These are phyloP conservation scores for Brachypodius melanocephalos DNA, from an alignment of 2,113 vertebrate genomes.

Conservation along the genomic window DNA sequence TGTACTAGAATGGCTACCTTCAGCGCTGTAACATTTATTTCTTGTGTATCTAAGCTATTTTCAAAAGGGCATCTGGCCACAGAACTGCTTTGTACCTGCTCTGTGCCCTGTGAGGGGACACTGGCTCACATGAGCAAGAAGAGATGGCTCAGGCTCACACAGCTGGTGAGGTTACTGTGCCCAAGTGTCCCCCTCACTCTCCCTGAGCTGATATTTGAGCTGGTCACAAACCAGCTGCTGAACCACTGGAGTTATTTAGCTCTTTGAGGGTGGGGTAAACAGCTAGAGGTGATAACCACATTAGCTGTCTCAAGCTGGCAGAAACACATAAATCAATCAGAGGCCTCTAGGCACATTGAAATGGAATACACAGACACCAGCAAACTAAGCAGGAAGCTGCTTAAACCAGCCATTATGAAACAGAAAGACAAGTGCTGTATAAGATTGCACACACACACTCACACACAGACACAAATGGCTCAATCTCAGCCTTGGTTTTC, in stretches of 20 bases:
- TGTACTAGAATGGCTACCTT: background rate
- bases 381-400: background rate
- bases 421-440: background rate
- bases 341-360: constrained; percentile 5
- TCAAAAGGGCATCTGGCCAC: background rate
- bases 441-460: background rate
- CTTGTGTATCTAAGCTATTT: background rate
- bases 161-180: background rate
- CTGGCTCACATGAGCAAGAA: background rate
- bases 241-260: constrained; percentile 54
- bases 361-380: background rate
- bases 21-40: background rate
- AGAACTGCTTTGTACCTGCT: background rate
- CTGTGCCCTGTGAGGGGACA: background rate
- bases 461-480: background rate
- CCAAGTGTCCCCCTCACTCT: background rate
- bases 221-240: constrained; percentile 44
- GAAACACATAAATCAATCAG: constrained; percentile 48
- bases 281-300: constrained; percentile 66
- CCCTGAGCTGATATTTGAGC: constrained; percentile 29
- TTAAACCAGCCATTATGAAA: background rate
- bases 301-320: constrained; percentile 31
- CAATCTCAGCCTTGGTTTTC: background rate
- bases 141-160: background rate
- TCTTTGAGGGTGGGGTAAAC: constrained; percentile 40